Base-by-base conservation (phyloP, 2,113 vertebrate species). In the Rhynchopsitta pachyrhyncha region DNA sequence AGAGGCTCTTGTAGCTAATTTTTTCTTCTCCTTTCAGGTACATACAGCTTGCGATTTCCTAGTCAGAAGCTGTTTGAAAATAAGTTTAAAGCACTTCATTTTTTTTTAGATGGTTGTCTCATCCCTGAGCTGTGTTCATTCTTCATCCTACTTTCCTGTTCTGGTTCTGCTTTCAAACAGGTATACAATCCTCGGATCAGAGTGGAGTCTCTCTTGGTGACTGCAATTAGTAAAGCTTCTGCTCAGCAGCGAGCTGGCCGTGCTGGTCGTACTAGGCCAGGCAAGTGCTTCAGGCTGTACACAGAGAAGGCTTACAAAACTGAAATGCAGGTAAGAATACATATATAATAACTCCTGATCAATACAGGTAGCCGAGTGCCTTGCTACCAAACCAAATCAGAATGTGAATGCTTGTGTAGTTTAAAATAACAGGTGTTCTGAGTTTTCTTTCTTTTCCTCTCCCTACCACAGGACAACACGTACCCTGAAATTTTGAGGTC, bases 151-250 rank as follows among this genome's bases (percentile, higher is more conserved):
- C 37, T 79, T 86, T 68, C 44, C 33, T 79, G 11, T 63, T 81
- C 42, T 63, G 6, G 29, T 73, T 77, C 10, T 20, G 0, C 60
- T 86, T 47, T 60, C 63, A 2, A 68, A 94, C 78, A 99, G 99
- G 99, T 99, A n/a, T 99, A 99, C 95, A 99, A 99, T 92, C 99
- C 99, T 83, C 98, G 99, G 29, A 99, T 99, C 97, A 97, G 99
- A 95, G 99, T 99, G 17, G 99, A 99, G 97, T 99, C 99, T 29
- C 97, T 99, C 81, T 96, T 99, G 79, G 99, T 99, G 93, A 99
- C 99, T 5, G 99, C 99, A 1, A 99, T 99, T 95, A 99, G 99
- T 93, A 99, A 99, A 98, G 99, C 99, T 27, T 99, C 99, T 2
- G 99, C 99, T 77, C 99, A 99, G 94, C 99, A 99, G 98, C 98